Base-by-base conservation (phyloP, 2,888 invertebrate genomes). In the Andrena marginata region DNA sequence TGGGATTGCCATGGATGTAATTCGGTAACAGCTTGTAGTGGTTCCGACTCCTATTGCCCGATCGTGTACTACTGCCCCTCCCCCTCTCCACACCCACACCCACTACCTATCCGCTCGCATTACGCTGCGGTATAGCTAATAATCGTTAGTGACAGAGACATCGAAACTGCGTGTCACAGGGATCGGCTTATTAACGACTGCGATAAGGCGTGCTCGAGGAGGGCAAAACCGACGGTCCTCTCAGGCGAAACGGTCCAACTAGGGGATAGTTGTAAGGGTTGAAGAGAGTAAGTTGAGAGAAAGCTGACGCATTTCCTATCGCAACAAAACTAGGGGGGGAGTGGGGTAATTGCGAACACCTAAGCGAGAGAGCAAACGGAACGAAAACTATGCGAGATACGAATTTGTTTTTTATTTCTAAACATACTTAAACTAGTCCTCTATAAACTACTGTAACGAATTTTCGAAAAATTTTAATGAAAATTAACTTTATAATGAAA, bases 11-110 rank as follows among this genome's bases (percentile, higher is more conserved):
- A 77, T 85, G 74, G 89, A 80, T 90, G 86, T 90, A 90, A 90
- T 90, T 90, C 88, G 88, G 89, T 89, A 90, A 90, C 90, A 90
- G 90, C 90, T 90, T 90, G 90, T 90, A 90, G 85, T 86, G 85
- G 84, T 86, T 82, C 83, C 86, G 84, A 85, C 81, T 89, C 86
- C 85, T 84, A 89, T 87, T 89, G 88, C 89, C 82, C 75, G 76
- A 79, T 78, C 87, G 86, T 88, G 85, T 86, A 88, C 87, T 59
- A 83, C 85, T 83, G 82, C 73, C 71, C 76, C n/a, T 69, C 51
- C 54, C 75, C 54, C 71, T 1, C 48, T n/a, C 10, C 13, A 5
- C 71, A 8, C 62, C 23, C 54, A 31, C 65, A 56, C 69, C 42
- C 3, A 42, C 42, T 42, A 42, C 42, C 42, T 80, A 79, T 85